A percentile compares a stretch with the other conserved stretches of the same genome.
phyloP scores from a whole-genome alignment of 2,888 invertebrate species.

The Leptopilina myrica region DNA sequence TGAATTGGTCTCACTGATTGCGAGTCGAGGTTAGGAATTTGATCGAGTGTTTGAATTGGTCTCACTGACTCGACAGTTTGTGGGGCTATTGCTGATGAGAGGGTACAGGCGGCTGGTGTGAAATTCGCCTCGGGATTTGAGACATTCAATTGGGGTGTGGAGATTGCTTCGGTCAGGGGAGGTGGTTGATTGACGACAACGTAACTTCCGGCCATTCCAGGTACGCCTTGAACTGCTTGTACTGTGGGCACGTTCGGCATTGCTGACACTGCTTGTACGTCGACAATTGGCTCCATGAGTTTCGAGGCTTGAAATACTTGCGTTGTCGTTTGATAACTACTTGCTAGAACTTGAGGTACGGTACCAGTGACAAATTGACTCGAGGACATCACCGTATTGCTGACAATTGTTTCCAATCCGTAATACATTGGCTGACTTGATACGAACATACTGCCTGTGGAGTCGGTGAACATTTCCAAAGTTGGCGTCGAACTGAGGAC shows the following conservation, averaged over 20 bases:
- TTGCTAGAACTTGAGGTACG: slow-evolving; percentile 88
- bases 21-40: no score
- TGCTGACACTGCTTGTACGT: slow-evolving; percentile 81
- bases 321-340: slow-evolving; percentile 90
- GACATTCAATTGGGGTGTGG: slow-evolving; percentile 60
- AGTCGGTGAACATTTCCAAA: slow-evolving; percentile 82
- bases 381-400: slow-evolving; percentile 93
- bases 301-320: slow-evolving; percentile 92
- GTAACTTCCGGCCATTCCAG: slow-evolving; percentile 66
- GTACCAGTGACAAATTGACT: slow-evolving; percentile 90
- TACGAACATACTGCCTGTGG: slow-evolving; percentile 75
- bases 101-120: slow-evolving; percentile 58
- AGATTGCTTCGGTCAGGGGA: slow-evolving; percentile 58
- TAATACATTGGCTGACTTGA: slow-evolving; percentile 88
- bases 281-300: slow-evolving; percentile 86
- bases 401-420: slow-evolving; percentile 90
- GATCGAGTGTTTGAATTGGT: slow-evolving; percentile 37
- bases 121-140: slow-evolving; percentile 58
- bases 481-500: slow-evolving; percentile 81
- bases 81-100: slow-evolving; percentile 56
- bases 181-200: slow-evolving; percentile 69
- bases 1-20: slow-evolving; percentile 57
- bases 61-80: slow-evolving; percentile 59
- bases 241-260: slow-evolving; percentile 70
- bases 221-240: slow-evolving; percentile 59